Evolutionary conservation across 2,888 invertebrate species (phyloP), one percentile per base, ranked within the genome.

Genomic region (Mimumesa dahlbomi): DNA sequence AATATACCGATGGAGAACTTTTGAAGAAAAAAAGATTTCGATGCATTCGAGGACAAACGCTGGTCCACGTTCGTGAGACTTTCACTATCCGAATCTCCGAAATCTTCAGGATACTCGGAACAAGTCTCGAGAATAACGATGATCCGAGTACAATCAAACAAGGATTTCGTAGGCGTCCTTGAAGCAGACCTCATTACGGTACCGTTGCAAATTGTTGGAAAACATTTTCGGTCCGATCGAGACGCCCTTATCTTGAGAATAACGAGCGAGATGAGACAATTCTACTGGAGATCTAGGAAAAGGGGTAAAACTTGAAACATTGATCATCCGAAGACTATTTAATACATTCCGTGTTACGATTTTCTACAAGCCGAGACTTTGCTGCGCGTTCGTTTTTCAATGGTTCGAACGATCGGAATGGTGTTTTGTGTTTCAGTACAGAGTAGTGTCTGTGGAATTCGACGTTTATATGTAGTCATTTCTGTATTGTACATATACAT

Each of bases 61-160:
- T 42, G 57, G 42, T 29, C 58, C 29, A 53, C 48, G 49, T 54
- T 64, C 54, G n/a, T 11, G 58, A 58, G 48, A 18, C 29, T 50
- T 43, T 58, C 66, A 45, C 65, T 45, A 25, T 31, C 14, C 31
- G 67, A 65, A 67, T 65, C 65, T 65, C 65, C 22, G 19, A 16
- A 49, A 50, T 31, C 40, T 29, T 46, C 52, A 34, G 45, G 45
- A 57, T 31, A 21, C 50, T 40, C 11, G 54, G 42, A 4, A 13
- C 19, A 2, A 66, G 58, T 18, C 21, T 36, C 40, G 46, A 48
- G 69, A 69, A 54, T 67, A 67, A 69, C 69, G 53, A 59, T 45
- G 59, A 69, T 54, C 22, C 36, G 40, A 25, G 38, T 43, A 25
- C 53, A 45, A 52, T 67, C 59, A 49, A 16, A 29, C 22, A 67